Conservation (phyloP, 2,797 vertebrate species). For the Coilia nasus region DNA sequence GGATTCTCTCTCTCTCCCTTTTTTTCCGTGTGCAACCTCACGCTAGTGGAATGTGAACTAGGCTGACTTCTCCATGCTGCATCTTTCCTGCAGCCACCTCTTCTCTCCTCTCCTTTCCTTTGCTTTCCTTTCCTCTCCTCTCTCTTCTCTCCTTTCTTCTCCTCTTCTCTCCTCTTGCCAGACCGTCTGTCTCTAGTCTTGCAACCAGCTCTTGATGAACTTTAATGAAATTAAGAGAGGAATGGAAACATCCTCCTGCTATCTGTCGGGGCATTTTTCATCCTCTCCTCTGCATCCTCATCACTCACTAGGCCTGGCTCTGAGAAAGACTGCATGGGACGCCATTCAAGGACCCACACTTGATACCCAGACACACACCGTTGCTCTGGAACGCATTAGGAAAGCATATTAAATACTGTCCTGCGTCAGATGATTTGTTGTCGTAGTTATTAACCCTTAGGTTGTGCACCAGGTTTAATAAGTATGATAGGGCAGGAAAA, state of each 20-base stretch:
- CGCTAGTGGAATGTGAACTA: constrained; percentile 67
- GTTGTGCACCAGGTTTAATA: constrained; percentile 64
- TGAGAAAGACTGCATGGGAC: constrained; percentile 19
- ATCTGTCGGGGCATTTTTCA: constrained; percentile 49
- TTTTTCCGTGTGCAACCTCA: constrained; percentile 55
- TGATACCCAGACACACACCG: constrained; percentile 54
- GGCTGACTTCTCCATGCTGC: constrained; percentile 1
- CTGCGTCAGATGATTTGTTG: constrained; percentile 76
- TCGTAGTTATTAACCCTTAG: constrained; percentile 70
- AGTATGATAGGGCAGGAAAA: constrained; percentile 59
- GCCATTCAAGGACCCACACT: constrained; percentile 53
- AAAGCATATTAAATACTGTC: constrained; percentile 70
- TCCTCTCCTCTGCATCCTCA: constrained; percentile 23
- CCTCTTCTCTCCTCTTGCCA: constrained; percentile 21
- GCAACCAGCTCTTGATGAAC: neutral
- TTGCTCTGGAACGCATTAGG: constrained; percentile 77
- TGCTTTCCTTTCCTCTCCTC: constrained; percentile 37
- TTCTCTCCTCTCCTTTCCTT: constrained; percentile 48
- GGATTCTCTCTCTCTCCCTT: constrained; percentile 30
- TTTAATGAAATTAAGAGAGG: constrained; percentile 51
- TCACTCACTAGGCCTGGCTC: neutral
- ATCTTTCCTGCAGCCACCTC: neutral
- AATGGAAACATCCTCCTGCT: constrained; percentile 55
- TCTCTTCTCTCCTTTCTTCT: constrained; percentile 43
- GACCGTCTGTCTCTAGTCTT: neutral